Base-by-base conservation (phyloP, 2,797 vertebrate species). In the Champsocephalus esox region DNA sequence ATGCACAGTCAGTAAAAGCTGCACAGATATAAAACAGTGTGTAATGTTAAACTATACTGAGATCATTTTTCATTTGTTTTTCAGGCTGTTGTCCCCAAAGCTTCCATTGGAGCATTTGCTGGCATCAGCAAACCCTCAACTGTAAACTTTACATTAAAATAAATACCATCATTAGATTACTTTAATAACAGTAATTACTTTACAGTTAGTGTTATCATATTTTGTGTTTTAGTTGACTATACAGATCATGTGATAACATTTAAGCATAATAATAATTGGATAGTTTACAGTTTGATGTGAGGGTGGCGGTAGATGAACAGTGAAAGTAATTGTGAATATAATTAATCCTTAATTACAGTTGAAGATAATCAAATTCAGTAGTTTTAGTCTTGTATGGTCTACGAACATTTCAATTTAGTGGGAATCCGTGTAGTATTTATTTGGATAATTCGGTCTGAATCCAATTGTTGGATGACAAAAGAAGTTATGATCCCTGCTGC, bases 101-200 rank as follows among this genome's bases (percentile, higher is more conserved):
- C 63, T 3, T 13, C 81, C 0, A 0, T 12, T 4, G 85, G 70
- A 68, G 57, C 21, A 3, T 46, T 28, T 28, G 28, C 64, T 0
- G 79, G 63, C 21, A 13, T 78, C 74, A 48, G 19, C 48, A 90
- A 80, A 86, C 43, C 81, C 12, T 72, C 70, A 43, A 82, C 34
- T 58, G 92, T 90, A 79, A 76, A 3, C 2, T 19, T 61, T 11
- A 12, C 2, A 12, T 38, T 19, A 9, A 2, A 70, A 8, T 12
- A 34, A 9, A 62, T 14, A 19, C 34, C 2, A 14, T 43, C 7
- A 45, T n/a, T 14, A 28, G 7, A 28, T 28, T 28, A 28, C 28
- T 28, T 5, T 28, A 28, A 28, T 28, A 28, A 28, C 28, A 28
- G 28, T 28, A 28, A 28, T 28, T 4, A 28, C 28, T 28, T 28